phyloP scores from a whole-genome alignment of 2,888 invertebrate species.

The Charanyca ferruginea region DNA sequence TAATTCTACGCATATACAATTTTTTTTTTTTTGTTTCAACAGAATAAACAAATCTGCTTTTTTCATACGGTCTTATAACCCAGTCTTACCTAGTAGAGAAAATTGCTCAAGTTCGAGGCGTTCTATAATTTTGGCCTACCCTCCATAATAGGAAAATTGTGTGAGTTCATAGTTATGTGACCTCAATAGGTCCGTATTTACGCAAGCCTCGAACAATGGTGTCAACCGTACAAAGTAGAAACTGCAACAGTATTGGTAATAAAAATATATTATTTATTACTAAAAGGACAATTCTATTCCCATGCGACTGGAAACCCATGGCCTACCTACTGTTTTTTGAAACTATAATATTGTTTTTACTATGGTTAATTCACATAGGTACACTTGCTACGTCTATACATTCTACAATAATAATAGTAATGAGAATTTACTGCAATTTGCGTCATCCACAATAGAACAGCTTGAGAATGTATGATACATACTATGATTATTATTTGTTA shows the following conservation, averaged over 20 bases:
- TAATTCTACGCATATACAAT: too few species aligned
- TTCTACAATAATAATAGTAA: too few species aligned
- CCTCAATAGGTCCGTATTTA: neutral
- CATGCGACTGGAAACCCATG: constrained; percentile 25
- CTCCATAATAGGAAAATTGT: neutral
- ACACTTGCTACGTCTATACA: neutral
- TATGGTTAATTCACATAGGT: neutral
- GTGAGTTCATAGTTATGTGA: neutral
- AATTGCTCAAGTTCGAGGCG: neutral
- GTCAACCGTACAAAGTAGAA: constrained; percentile 2
- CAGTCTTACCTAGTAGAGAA: too few species aligned
- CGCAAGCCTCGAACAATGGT: constrained; percentile 8
- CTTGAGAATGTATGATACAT: too few species aligned
- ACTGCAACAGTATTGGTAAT: constrained; percentile 9
- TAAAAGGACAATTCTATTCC: constrained; percentile 2
- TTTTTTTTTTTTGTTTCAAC: too few species aligned
- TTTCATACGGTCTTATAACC: too few species aligned
- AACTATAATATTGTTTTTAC: constrained; percentile 9
- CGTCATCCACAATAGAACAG: too few species aligned
- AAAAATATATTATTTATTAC: too few species aligned
- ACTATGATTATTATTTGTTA: too few species aligned
- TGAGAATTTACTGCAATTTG: too few species aligned
- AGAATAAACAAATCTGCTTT: too few species aligned
- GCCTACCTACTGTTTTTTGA: constrained; percentile 24
- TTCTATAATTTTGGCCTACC: neutral